These are phyloP conservation scores for Petrocephalus zakoni DNA, from an alignment of 2,113 vertebrate genomes.

Conservation along the genomic window DNA sequence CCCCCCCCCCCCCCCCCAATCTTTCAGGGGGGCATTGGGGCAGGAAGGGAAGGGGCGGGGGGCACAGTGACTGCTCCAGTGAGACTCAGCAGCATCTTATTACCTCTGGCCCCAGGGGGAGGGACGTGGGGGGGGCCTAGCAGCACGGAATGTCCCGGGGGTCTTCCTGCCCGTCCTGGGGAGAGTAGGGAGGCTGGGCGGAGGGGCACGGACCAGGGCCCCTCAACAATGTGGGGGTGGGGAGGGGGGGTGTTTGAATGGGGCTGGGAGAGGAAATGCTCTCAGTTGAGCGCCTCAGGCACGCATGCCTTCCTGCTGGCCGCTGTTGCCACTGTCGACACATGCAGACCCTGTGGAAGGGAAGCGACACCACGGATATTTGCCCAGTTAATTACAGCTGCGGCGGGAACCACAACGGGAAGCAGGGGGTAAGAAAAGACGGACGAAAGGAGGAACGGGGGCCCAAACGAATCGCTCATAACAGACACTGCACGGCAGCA, in stretches of 20 bases:
- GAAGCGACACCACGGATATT: constrained; percentile 1
- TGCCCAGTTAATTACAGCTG: constrained; percentile 11
- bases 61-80: constrained; percentile 32
- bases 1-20: background rate
- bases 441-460: background rate
- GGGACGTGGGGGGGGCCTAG: constrained; percentile 58
- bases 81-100: constrained; percentile 50
- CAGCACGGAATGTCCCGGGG: constrained; percentile 84
- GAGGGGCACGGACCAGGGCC: constrained; percentile 70
- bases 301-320: constrained; percentile 79
- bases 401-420: background rate
- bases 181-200: constrained; percentile 74
- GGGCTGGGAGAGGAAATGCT: constrained; percentile 58
- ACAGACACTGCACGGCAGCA: background rate
- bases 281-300: constrained; percentile 63
- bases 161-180: constrained; percentile 62
- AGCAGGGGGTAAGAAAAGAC: background rate
- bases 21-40: constrained; percentile 1
- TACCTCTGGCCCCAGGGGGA: constrained; percentile 39
- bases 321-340: constrained; percentile 67
- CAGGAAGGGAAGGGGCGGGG: constrained; percentile 13
- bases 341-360: background rate
- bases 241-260: constrained; percentile 45
- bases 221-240: constrained; percentile 70
- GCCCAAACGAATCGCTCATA: background rate